These are phyloP conservation scores for Elysia chlorotica DNA, from an alignment of 1,140 invertebrate species.

Conservation along the genomic window DNA sequence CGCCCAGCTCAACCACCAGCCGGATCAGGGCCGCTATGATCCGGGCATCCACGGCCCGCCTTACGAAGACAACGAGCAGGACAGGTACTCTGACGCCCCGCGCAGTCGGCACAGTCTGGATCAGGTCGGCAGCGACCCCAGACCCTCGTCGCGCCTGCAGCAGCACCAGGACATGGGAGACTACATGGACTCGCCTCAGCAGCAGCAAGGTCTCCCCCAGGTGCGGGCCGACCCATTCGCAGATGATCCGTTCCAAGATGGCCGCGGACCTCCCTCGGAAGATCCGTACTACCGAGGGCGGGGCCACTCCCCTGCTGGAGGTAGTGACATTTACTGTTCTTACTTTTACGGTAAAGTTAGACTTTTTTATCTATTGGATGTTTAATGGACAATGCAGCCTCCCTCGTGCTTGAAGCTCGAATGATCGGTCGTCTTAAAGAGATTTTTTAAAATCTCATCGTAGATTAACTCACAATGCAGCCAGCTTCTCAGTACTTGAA, in stretches of 20 bases:
- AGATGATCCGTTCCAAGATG: slow-evolving; percentile 49
- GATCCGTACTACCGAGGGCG: slow-evolving; percentile 64
- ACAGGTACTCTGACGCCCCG: slow-evolving; percentile 22
- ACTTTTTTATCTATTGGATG: too few species aligned
- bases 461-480: too few species aligned
- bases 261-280: slow-evolving; percentile 22
- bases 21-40: slow-evolving; percentile 7
- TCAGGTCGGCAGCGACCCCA: slow-evolving; percentile 7
- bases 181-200: background rate
- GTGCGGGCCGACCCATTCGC: slow-evolving; percentile 52
- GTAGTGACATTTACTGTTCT: slow-evolving; percentile 29
- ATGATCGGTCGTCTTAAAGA: too few species aligned
- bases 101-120: slow-evolving; percentile 19
- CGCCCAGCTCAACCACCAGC: slow-evolving; percentile 11
- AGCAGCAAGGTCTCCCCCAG: slow-evolving; percentile 46
- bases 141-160: slow-evolving; percentile 1
- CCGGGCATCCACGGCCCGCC: too few species aligned
- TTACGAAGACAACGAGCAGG: slow-evolving; percentile 12
- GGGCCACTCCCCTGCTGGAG: slow-evolving; percentile 68
- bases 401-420: too few species aligned
- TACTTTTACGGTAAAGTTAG: slow-evolving; percentile 25
- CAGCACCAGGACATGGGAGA: slow-evolving; percentile 6
- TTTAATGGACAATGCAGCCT: too few species aligned
- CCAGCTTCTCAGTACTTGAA: too few species aligned
- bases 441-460: too few species aligned